Conservation (phyloP, 2,113 vertebrate species). For the Pelecanus crispus region DNA sequence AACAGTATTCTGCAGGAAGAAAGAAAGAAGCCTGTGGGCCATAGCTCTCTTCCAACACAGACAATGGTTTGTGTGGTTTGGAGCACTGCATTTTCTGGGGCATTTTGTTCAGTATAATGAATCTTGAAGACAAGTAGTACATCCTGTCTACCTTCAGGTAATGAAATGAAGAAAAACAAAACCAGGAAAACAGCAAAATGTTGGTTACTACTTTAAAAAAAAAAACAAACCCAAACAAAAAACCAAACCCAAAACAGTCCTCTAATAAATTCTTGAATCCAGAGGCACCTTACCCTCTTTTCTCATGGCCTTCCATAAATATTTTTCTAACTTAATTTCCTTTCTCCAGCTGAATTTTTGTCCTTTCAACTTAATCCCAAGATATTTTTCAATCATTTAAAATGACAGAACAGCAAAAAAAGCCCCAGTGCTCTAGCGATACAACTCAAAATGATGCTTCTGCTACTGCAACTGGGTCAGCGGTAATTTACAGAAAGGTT, state of each 20-base stretch:
- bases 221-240: neutral
- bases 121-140: neutral
- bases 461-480: neutral
- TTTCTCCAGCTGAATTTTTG: neutral
- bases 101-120: neutral
- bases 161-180: neutral
- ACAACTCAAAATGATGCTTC: neutral
- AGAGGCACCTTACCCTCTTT: neutral
- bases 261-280: neutral
- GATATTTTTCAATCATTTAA: neutral
- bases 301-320: neutral
- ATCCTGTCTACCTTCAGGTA: neutral
- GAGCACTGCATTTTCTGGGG: neutral
- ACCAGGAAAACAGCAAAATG: neutral
- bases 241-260: neutral
- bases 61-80: neutral
- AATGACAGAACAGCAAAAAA: neutral
- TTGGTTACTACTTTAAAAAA: neutral
- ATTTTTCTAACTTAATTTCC: neutral
- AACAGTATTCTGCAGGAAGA: neutral
- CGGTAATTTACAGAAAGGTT: neutral
- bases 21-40: neutral
- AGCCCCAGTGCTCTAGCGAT: neutral
- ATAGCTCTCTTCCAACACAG: neutral
- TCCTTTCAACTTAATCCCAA: neutral